Conservation (phyloP, 1,140 invertebrate species). For the Mizuhopecten yessoensis region DNA sequence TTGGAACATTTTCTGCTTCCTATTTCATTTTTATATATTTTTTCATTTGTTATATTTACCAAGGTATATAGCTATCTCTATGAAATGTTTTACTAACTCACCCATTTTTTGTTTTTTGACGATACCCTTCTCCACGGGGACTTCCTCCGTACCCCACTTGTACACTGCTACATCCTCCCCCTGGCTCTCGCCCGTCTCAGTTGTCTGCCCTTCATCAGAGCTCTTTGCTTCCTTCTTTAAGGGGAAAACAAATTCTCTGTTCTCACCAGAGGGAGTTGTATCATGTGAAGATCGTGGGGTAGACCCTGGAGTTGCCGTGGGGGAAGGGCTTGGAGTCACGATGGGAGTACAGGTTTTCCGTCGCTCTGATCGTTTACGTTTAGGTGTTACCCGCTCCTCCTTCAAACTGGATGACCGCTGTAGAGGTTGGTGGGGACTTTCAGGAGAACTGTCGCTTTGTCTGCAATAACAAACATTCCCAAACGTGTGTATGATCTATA, state of each 20-base stretch:
- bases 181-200: background rate
- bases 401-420: constrained; percentile 77
- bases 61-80: no score
- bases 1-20: no score
- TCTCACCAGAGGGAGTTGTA: background rate
- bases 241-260: no score
- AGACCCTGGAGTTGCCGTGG: constrained; percentile 13
- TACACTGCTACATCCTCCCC: constrained; percentile 61
- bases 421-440: constrained; percentile 58
- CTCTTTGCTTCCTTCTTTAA: background rate
- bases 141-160: constrained; percentile 69
- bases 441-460: constrained; percentile 11
- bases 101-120: constrained; percentile 73
- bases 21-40: no score
- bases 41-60: no score
- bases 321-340: constrained; percentile 62
- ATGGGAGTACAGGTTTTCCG: constrained; percentile 77
- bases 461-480: background rate
- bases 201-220: constrained; percentile 44
- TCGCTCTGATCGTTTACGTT: constrained; percentile 69
- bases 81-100: constrained; percentile 37
- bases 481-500: background rate
- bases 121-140: constrained; percentile 70
- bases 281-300: background rate
- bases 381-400: constrained; percentile 64